Percentiles rank a stretch among this genome's conserved stretches.
Conservation (phyloP, 2,797 vertebrate species). For the Coranthus polyacanthus region DNA sequence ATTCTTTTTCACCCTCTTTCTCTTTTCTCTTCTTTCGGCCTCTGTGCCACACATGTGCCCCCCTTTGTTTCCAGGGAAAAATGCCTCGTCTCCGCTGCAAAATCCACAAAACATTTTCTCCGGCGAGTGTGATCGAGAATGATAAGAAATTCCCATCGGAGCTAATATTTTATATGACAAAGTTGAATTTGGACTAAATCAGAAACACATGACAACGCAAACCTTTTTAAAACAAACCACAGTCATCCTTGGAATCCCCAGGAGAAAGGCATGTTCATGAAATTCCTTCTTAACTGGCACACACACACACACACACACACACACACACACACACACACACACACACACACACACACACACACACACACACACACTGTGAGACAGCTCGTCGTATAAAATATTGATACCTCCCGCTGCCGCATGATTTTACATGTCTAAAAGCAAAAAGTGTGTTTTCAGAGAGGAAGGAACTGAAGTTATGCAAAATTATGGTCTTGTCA, state of each 20-base stretch:
- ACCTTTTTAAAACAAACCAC: conserved; percentile 81
- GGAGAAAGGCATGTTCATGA: conserved; percentile 80
- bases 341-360: neutral
- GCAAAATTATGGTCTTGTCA: conserved; percentile 74
- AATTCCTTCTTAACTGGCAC: conserved; percentile 82
- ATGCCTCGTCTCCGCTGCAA: conserved; percentile 55
- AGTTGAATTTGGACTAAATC: conserved; percentile 80
- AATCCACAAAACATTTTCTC: conserved; percentile 77
- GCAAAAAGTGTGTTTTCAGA: conserved; percentile 61
- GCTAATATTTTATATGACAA: conserved; percentile 82
- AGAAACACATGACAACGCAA: conserved; percentile 84
- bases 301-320: conserved; percentile 52
- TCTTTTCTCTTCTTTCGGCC: conserved; percentile 40
- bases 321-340: neutral
- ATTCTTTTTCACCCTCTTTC: conserved; percentile 57
- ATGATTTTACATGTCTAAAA: conserved; percentile 80
- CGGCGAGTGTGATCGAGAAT: conserved; percentile 73
- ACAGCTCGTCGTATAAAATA: conserved; percentile 76
- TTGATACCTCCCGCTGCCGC: conserved; percentile 75
- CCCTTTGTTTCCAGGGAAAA: conserved; percentile 67
- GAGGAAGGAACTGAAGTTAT: conserved; percentile 61
- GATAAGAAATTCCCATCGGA: conserved; percentile 81
- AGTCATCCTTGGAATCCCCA: conserved; percentile 83
- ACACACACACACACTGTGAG: conserved; percentile 34
- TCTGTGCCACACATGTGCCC: conserved; percentile 68